Evolutionary conservation across 2,888 invertebrate genomes (phyloP).

Genomic region (Drosophila neonasuta): DNA sequence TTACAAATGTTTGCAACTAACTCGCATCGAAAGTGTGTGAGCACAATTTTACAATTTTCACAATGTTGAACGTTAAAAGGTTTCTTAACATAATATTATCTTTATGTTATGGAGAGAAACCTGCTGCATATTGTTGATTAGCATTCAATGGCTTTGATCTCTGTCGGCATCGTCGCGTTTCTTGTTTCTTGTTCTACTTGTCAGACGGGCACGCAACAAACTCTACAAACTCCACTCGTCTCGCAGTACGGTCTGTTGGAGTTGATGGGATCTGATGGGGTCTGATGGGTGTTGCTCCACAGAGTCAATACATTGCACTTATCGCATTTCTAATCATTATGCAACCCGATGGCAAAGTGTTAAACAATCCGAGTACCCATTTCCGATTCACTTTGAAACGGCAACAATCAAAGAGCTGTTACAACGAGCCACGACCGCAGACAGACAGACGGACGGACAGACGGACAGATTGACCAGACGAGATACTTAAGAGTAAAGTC

Average conservation of each 20-base stretch:
- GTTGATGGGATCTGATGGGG: constrained; percentile 4
- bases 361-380: constrained; percentile 41
- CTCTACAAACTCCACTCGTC: constrained; percentile 10
- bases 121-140: constrained; percentile 19
- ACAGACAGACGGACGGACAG: constrained; percentile 21
- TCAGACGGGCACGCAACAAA: constrained; percentile 19
- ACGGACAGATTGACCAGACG: constrained; percentile 24
- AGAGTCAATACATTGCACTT: constrained; percentile 43
- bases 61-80: constrained; percentile 10
- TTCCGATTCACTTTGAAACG: constrained; percentile 48
- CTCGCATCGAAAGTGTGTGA: not conserved
- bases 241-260: not conserved
- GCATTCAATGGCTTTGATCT: constrained; percentile 39
- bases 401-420: constrained; percentile 49
- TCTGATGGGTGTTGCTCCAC: constrained; percentile 27
- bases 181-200: constrained; percentile 21
- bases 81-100: constrained; percentile 26
- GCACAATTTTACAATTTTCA: constrained; percentile 21
- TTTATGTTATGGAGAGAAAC: constrained; percentile 26
- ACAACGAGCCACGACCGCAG: constrained; percentile 26
- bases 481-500: not conserved
- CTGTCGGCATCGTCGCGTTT: constrained; percentile 25
- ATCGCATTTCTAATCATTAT: constrained; percentile 57
- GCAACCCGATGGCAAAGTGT: constrained; percentile 50
- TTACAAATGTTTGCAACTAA: not conserved